Conservation (phyloP, 2,797 vertebrate genomes). For the Cossypha dichroa region DNA sequence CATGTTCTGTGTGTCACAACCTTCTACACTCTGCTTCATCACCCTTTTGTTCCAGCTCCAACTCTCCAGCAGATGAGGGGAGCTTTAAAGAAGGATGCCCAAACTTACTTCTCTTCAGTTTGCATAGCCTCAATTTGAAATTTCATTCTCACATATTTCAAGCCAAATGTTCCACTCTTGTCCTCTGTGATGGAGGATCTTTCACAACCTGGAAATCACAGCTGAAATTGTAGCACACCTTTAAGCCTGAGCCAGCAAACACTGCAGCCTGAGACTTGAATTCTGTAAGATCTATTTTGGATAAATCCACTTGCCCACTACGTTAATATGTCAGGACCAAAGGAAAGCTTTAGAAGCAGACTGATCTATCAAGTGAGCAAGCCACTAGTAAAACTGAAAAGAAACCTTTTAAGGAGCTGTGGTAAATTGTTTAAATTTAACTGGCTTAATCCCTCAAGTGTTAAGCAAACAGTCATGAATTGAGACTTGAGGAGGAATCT, state of each 20-base stretch:
- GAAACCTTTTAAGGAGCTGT: neutral
- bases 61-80: neutral
- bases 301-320: neutral
- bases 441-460: slow-evolving; percentile 12
- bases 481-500: neutral
- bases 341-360: neutral
- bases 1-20: rapidly evolving
- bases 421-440: slow-evolving; percentile 12
- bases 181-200: neutral
- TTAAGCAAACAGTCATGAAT: slow-evolving; percentile 38
- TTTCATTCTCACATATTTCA: neutral
- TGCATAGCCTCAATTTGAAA: neutral
- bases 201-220: neutral
- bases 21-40: neutral
- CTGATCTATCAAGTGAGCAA: neutral
- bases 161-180: neutral
- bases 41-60: neutral
- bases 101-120: neutral
- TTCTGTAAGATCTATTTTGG: neutral
- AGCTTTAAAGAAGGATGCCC: neutral
- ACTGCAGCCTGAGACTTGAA: neutral
- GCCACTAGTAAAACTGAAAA: neutral
- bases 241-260: neutral
- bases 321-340: neutral
- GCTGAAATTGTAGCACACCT: neutral